Percentiles rank a stretch among this genome's conserved stretches.
phyloP scores from a whole-genome alignment of 2,113 vertebrate species.

The Cyanoramphus novaezelandiae region DNA sequence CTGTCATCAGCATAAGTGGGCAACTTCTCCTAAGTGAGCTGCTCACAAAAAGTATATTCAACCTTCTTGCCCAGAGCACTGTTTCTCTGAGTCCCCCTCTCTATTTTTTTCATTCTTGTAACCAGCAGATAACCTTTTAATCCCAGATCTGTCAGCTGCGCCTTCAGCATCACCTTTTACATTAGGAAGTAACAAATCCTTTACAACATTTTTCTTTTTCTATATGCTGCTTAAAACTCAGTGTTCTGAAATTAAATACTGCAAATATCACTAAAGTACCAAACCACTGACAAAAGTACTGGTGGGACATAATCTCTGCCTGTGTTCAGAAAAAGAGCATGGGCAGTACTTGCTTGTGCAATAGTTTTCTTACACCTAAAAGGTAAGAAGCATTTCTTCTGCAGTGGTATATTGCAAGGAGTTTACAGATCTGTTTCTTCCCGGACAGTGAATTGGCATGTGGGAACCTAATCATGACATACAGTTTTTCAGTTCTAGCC shows the following conservation, averaged over 20 bases:
- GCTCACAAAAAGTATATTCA: neutral
- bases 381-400: neutral
- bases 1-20: neutral
- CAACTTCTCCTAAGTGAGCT: neutral
- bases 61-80: neutral
- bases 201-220: neutral
- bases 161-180: conserved; percentile 26
- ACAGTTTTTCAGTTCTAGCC: neutral
- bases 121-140: conserved; percentile 48
- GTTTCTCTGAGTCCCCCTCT: accelerated
- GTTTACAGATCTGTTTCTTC: neutral
- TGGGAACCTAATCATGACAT: neutral
- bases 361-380: neutral
- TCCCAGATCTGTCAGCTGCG: conserved; percentile 30
- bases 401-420: neutral
- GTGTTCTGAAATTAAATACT: neutral
- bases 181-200: conserved; percentile 6
- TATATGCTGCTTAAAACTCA: neutral
- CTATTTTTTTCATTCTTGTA: neutral
- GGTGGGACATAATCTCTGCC: neutral
- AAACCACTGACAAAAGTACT: neutral
- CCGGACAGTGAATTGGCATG: neutral
- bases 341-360: neutral
- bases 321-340: neutral
- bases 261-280: neutral